These are phyloP conservation scores for Chrysomela aeneicollis DNA, from an alignment of 2,888 invertebrate genomes.

Conservation along the genomic window DNA sequence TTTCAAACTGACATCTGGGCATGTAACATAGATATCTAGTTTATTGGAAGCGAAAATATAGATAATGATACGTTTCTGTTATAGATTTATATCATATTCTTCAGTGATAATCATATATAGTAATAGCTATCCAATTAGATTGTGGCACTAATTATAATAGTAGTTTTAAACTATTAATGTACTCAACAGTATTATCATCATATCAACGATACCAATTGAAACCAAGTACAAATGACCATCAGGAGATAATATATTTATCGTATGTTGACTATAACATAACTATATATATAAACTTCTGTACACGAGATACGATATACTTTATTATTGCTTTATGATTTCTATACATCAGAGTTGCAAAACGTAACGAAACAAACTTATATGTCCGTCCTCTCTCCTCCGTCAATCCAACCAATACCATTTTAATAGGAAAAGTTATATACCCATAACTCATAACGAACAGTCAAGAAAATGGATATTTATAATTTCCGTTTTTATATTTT, in stretches of 20 bases:
- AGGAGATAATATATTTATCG: not conserved
- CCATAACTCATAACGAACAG: too few species aligned
- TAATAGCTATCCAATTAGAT: conserved; percentile 20
- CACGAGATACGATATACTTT: too few species aligned
- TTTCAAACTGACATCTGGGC: conserved; percentile 31
- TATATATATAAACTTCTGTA: too few species aligned
- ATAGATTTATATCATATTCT: conserved; percentile 30
- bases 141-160: conserved; percentile 21
- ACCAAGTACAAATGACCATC: not conserved
- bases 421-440: too few species aligned
- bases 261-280: too few species aligned
- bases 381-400: too few species aligned
- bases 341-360: too few species aligned
- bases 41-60: conserved; percentile 19
- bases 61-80: conserved; percentile 28
- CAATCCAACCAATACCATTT: too few species aligned
- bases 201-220: conserved; percentile 2
- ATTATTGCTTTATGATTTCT: too few species aligned
- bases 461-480: too few species aligned
- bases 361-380: too few species aligned
- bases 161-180: conserved; percentile 21
- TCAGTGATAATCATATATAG: conserved; percentile 25
- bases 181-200: conserved; percentile 25
- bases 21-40: conserved; percentile 29
- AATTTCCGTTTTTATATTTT: too few species aligned